Evolutionary conservation across 2,888 invertebrate genomes (phyloP).

Genomic region (Rambutsinella grinnellia): DNA sequence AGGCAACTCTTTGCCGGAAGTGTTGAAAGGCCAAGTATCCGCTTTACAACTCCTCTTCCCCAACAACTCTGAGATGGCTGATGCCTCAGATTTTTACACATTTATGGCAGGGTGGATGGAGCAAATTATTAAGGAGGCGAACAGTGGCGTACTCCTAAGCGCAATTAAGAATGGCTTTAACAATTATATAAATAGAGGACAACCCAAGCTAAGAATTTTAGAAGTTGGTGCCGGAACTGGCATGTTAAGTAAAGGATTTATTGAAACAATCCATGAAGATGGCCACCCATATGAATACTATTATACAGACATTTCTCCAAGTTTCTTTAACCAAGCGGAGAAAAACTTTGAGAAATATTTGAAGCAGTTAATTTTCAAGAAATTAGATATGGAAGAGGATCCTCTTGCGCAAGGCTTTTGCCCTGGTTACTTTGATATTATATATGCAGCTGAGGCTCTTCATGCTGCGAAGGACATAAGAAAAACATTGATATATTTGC

Average conservation of each 20-base stretch:
- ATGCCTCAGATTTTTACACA: no score
- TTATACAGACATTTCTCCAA: slow-evolving; percentile 31
- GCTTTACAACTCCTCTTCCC: slow-evolving; percentile 12
- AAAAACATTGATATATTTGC: slow-evolving; percentile 22
- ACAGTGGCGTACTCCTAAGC: no score
- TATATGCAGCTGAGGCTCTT: slow-evolving; percentile 27
- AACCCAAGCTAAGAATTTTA: slow-evolving; percentile 18
- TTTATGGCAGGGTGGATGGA: no score
- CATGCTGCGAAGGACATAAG: slow-evolving; percentile 32
- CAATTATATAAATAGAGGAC: no score
- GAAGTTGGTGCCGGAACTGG: slow-evolving; percentile 47
- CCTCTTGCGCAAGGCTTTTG: slow-evolving; percentile 28
- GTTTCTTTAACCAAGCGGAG: slow-evolving; percentile 22
- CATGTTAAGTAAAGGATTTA: background rate
- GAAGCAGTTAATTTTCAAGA: background rate
- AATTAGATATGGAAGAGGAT: slow-evolving; percentile 32
- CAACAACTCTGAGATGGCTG: no score
- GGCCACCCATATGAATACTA: slow-evolving; percentile 1
- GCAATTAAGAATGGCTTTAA: no score
- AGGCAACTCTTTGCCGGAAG: slow-evolving; percentile 2
- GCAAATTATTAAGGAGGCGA: no score
- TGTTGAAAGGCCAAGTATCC: slow-evolving; percentile 10
- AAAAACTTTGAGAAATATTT: slow-evolving; percentile 7
- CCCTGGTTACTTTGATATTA: slow-evolving; percentile 35
- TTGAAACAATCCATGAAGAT: background rate